Conservation (phyloP, 1,140 invertebrate species). For the Apis cerana region DNA sequence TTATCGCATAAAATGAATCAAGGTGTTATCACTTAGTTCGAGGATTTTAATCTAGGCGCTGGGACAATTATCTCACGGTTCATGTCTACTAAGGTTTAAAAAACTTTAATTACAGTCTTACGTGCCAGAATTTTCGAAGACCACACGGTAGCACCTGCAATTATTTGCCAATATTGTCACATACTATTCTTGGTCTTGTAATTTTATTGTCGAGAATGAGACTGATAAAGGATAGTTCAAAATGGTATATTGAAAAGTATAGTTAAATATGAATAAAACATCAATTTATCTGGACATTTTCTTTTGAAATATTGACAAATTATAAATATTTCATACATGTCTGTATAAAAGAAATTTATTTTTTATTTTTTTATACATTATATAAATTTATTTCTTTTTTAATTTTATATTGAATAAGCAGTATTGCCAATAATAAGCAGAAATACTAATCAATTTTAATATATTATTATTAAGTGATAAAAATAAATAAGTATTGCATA, state of each 20-base stretch:
- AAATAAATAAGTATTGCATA: no score
- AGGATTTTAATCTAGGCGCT: constrained; percentile 41
- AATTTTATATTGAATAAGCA: no score
- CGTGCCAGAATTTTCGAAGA: constrained; percentile 73
- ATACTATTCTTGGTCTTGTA: constrained; percentile 14
- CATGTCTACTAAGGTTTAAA: constrained; percentile 33
- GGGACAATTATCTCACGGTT: constrained; percentile 13
- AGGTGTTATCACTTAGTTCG: constrained; percentile 24
- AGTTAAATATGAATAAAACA: no score
- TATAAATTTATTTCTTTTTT: no score
- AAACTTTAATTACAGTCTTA: constrained; percentile 64
- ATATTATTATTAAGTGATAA: no score
- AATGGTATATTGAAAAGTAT: neutral
- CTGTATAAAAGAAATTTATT: no score
- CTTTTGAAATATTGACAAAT: no score
- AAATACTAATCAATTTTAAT: no score
- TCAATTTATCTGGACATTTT: neutral
- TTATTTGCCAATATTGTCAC: constrained; percentile 65
- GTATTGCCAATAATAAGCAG: no score
- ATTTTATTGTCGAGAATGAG: constrained; percentile 19
- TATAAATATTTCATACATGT: no score
- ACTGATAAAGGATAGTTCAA: constrained; percentile 10
- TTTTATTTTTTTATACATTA: no score
- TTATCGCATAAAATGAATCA: constrained; percentile 10
- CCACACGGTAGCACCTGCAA: constrained; percentile 74